These are phyloP conservation scores for Caenorhabditis wallacei DNA, from an alignment of 2,888 invertebrate genomes.

Conservation along the genomic window DNA sequence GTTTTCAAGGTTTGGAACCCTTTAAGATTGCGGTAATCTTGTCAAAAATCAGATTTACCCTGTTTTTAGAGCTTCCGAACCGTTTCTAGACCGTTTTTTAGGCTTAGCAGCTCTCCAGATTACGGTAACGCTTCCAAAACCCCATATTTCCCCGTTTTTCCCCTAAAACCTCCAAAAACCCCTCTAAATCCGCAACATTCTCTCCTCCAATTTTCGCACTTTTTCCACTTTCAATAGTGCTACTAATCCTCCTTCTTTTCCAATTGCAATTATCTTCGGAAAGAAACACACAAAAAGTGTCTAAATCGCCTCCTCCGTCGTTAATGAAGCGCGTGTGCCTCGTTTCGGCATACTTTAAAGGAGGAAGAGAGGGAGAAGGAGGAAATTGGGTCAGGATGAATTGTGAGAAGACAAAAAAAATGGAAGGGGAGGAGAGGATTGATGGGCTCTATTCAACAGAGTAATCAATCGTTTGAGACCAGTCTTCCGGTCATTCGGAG, in stretches of 20 bases:
- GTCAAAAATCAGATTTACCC: too few relatives aligned
- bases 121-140: not conserved
- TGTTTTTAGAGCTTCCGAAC: too few relatives aligned
- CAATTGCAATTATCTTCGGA: constrained; percentile 2
- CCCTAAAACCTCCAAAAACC: not conserved
- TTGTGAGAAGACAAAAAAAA: not conserved
- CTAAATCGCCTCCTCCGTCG: not conserved
- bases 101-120: too few relatives aligned
- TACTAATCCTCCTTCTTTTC: constrained; percentile 12
- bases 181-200: not conserved
- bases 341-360: constrained; percentile 13
- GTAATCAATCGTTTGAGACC: too few relatives aligned
- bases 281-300: constrained; percentile 14
- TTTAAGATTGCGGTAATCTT: too few relatives aligned
- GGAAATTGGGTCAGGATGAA: constrained; percentile 11
- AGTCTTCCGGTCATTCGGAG: too few relatives aligned
- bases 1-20: too few relatives aligned
- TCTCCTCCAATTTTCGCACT: not conserved
- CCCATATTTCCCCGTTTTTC: too few relatives aligned
- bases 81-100: too few relatives aligned
- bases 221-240: not conserved
- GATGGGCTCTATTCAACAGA: too few relatives aligned
- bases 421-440: not conserved
- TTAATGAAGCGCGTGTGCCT: constrained; percentile 14
- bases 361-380: not conserved